Conservation (phyloP, 2,113 vertebrate genomes). For the Tragelaphus scriptus region DNA sequence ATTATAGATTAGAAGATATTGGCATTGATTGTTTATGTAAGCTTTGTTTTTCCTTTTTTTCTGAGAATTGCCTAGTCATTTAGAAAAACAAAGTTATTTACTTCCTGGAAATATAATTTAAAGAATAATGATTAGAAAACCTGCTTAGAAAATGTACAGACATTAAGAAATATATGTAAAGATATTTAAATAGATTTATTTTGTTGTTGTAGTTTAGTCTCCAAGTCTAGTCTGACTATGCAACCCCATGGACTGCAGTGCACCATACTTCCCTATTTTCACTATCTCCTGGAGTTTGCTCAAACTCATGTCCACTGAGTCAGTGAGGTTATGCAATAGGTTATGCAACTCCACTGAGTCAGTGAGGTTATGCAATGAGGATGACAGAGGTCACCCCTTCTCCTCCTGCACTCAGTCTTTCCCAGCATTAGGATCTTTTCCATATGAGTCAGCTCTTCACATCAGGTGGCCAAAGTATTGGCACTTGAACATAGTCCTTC, state of each 20-base stretch:
- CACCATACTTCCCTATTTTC: not conserved
- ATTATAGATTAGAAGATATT: not conserved
- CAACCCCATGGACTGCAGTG: not conserved
- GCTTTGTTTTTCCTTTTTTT: not conserved
- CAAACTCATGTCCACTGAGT: not conserved
- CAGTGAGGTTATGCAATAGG: not conserved
- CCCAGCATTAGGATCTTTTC: not conserved
- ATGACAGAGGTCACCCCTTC: not conserved
- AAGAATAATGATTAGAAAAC: not conserved
- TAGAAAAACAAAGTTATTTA: not conserved
- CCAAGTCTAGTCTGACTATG: not conserved
- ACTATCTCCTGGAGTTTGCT: not conserved
- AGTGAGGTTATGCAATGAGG: not conserved
- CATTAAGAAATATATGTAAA: not conserved
- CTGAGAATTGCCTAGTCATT: not conserved
- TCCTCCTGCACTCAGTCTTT: not conserved
- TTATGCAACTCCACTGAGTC: no score
- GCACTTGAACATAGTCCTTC: not conserved
- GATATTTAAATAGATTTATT: not conserved
- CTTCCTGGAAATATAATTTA: not conserved
- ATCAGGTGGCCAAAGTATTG: not conserved
- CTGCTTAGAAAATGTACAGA: not conserved
- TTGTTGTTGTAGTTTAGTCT: not conserved
- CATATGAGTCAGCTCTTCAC: not conserved
- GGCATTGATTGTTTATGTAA: not conserved